Evolutionary conservation across 2,797 vertebrate genomes (phyloP).

Genomic region (Sebastes hopkinsi): DNA sequence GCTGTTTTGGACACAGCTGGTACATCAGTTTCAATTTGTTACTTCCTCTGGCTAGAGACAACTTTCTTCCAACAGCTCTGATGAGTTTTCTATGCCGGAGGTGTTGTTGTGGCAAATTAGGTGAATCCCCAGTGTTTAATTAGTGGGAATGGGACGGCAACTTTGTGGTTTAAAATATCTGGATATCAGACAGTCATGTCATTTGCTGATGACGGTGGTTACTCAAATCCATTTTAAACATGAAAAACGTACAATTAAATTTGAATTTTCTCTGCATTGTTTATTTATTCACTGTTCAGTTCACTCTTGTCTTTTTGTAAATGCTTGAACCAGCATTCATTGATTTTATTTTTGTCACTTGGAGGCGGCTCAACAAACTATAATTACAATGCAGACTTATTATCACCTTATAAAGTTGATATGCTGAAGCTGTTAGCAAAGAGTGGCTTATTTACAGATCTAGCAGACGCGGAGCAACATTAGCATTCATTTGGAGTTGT

Average conservation of each 20-base stretch:
- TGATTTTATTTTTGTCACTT: neutral
- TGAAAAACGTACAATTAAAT: neutral
- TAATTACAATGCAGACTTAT: neutral
- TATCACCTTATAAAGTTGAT: neutral
- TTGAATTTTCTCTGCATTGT: neutral
- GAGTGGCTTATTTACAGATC: neutral
- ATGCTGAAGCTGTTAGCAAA: neutral
- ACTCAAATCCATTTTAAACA: neutral
- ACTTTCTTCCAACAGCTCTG: slow-evolving; percentile 20
- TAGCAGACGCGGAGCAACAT: neutral
- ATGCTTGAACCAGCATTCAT: neutral
- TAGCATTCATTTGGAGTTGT: neutral
- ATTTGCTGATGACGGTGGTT: neutral
- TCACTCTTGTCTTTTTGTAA: neutral
- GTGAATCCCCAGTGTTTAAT: slow-evolving; percentile 22
- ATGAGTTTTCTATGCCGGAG: slow-evolving; percentile 9
- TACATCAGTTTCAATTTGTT: slow-evolving; percentile 3
- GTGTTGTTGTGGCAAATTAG: neutral
- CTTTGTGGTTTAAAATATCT: slow-evolving; percentile 14
- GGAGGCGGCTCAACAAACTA: neutral
- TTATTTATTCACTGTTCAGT: neutral
- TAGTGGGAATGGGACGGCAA: neutral
- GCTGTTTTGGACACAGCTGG: neutral
- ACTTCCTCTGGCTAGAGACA: neutral
- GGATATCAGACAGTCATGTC: neutral